Percentiles rank a stretch among this genome's conserved stretches.
Evolutionary conservation across 1,140 invertebrate genomes (phyloP).

Genomic region (Bombus confusus): DNA sequence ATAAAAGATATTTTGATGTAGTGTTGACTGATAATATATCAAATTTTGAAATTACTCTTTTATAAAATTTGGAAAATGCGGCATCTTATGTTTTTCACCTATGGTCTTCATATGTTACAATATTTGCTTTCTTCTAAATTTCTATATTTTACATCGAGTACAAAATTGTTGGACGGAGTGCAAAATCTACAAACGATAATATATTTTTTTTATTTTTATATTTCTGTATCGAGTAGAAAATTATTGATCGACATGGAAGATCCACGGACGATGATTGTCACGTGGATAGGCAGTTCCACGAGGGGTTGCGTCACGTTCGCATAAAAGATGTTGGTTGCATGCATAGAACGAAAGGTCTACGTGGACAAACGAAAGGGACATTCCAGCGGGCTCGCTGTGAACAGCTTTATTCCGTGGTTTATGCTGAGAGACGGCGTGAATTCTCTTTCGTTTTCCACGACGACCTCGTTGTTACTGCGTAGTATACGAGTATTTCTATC

Average conservation of each 20-base stretch:
- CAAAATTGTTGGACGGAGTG: too few species aligned
- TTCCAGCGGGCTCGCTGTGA: neutral
- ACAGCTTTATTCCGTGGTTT: neutral
- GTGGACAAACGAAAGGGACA: conserved; percentile 40
- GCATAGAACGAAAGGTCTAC: conserved; percentile 38
- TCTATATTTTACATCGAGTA: too few species aligned
- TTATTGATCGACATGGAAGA: neutral
- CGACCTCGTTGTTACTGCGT: neutral
- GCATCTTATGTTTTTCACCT: too few species aligned
- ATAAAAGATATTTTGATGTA: too few species aligned
- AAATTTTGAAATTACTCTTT: too few species aligned
- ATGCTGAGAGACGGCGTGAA: conserved; percentile 3
- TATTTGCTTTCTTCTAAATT: too few species aligned
- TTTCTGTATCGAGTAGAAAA: neutral
- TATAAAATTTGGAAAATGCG: too few species aligned
- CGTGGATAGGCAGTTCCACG: neutral
- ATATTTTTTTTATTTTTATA: too few species aligned
- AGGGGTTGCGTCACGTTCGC: conserved; percentile 43
- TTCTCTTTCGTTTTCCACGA: conserved; percentile 31
- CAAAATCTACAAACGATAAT: too few species aligned
- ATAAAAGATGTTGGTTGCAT: conserved; percentile 17
- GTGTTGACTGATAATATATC: too few species aligned
- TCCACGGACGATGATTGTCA: neutral
- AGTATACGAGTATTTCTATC: conserved; percentile 2
- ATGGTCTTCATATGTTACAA: too few species aligned